Conservation (phyloP, 2,113 vertebrate species). For the Labeo rohita region DNA sequence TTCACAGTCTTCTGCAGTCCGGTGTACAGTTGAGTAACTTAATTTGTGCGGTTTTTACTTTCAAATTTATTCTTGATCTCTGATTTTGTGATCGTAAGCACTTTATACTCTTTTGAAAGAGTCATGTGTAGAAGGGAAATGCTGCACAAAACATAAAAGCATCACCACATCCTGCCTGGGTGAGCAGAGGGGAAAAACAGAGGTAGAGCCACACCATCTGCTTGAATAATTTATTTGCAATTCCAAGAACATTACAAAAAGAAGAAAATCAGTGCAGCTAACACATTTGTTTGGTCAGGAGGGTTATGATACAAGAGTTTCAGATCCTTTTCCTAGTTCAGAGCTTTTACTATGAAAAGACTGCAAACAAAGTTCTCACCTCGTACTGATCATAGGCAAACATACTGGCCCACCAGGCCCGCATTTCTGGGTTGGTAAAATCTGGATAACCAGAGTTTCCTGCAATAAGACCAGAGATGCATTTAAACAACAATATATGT, state of each 20-base stretch:
- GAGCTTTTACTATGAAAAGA: not conserved
- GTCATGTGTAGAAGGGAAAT: not conserved
- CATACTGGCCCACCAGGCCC: constrained; percentile 90
- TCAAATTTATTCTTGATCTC: not conserved
- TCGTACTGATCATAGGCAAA: constrained; percentile 89
- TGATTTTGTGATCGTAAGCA: not conserved
- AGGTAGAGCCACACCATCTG: not conserved
- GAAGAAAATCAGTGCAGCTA: not conserved
- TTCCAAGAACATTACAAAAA: not conserved
- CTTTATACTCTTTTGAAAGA: not conserved
- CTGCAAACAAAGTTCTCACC: constrained; percentile 66
- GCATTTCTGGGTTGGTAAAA: constrained; percentile 84
- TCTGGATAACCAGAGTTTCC: constrained; percentile 89
- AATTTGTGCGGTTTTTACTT: not conserved
- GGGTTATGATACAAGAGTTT: not conserved
- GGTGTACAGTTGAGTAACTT: not conserved
- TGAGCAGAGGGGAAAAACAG: not conserved
- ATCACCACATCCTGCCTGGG: constrained; percentile 12
- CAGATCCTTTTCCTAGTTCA: not conserved
- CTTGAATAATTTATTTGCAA: not conserved
- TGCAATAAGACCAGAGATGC: constrained; percentile 49
- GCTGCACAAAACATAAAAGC: not conserved
- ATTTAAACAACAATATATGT: not conserved
- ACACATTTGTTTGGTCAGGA: not conserved
- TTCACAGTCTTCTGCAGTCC: not conserved